Percentiles rank a stretch among this genome's conserved stretches.
Evolutionary conservation across 2,113 vertebrate genomes (phyloP).

Genomic region (Potamarius usumacintae): DNA sequence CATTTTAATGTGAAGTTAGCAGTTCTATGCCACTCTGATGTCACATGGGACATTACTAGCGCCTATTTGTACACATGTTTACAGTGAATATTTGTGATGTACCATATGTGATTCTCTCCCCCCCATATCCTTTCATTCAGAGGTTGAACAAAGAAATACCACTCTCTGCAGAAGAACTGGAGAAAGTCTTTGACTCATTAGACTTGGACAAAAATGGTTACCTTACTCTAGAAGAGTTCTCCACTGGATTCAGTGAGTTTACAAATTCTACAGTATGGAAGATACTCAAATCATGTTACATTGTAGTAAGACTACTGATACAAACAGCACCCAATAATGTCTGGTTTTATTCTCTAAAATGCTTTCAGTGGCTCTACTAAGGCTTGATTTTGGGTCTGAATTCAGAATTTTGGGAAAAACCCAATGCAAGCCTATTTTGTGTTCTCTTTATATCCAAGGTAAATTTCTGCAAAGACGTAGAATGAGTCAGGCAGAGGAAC

Average conservation of each 20-base stretch:
- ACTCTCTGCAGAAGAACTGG: conserved; percentile 84
- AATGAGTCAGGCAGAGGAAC: conserved; percentile 65
- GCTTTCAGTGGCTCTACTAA: not conserved
- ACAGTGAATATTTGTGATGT: not conserved
- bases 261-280: not conserved
- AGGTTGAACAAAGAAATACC: conserved; percentile 78
- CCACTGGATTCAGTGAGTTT: conserved; percentile 88
- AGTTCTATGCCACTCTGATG: not conserved
- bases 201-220: conserved; percentile 81
- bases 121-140: conserved; percentile 51
- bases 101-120: not conserved
- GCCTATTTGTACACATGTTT: not conserved
- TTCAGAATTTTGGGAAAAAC: not conserved
- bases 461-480: conserved; percentile 80
- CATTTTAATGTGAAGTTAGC: not conserved
- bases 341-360: not conserved
- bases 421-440: not conserved
- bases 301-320: not conserved
- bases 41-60: not conserved
- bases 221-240: conserved; percentile 87
- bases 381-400: not conserved
- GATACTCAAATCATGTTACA: not conserved
- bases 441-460: conserved; percentile 65
- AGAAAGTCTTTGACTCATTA: conserved; percentile 88
- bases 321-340: not conserved